A percentile compares a stretch with the other conserved stretches of the same genome.
Evolutionary conservation across 2,113 vertebrate species (phyloP).

Genomic region (Hucho hucho): DNA sequence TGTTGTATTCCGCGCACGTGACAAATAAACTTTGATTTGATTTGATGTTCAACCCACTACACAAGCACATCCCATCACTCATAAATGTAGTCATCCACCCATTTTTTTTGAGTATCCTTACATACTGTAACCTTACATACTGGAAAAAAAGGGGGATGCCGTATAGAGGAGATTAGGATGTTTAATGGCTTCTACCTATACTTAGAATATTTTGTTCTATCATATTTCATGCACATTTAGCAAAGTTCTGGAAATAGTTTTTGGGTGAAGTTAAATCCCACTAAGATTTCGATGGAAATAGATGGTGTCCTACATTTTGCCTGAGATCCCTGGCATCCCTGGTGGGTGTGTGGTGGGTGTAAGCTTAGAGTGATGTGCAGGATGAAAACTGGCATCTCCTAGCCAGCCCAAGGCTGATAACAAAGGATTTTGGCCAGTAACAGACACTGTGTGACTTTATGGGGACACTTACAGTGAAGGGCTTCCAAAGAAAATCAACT

Average conservation of each 20-base stretch:
- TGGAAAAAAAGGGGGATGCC: too few species aligned
- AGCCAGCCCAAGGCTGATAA: neutral
- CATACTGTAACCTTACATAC: too few species aligned
- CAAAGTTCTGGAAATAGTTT: neutral
- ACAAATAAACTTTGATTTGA: too few species aligned
- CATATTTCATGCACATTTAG: neutral
- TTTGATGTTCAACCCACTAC: too few species aligned
- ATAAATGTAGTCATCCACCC: too few species aligned
- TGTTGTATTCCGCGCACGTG: too few species aligned
- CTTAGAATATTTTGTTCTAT: neutral
- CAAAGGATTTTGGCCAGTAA: neutral
- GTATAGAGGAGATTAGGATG: neutral
- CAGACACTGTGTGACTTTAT: neutral
- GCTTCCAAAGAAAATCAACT: neutral
- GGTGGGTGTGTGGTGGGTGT: neutral
- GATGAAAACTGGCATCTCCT: neutral
- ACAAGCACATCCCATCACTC: too few species aligned
- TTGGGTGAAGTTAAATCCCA: neutral
- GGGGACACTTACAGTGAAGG: neutral
- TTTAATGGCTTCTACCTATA: neutral
- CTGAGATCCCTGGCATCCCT: neutral
- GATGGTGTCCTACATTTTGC: neutral
- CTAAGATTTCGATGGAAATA: neutral
- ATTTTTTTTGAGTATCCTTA: too few species aligned
- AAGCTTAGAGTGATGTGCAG: neutral